Conservation (phyloP, 2,888 invertebrate species). For the Hybos culiciformis region DNA sequence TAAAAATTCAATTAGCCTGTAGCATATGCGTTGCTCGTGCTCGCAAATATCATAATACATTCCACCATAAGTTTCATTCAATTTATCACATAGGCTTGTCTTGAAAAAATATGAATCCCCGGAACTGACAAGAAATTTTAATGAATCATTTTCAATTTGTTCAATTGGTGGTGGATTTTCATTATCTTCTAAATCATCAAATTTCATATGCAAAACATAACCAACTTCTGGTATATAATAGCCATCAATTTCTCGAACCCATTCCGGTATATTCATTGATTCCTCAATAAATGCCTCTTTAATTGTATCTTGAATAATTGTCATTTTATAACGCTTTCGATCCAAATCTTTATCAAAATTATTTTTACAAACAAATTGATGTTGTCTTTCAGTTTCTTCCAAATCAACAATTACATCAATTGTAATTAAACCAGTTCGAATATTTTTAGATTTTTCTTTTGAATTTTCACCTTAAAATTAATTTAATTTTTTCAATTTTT, state of each 20-base stretch:
- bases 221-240: constrained; percentile 16
- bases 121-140: constrained; percentile 21
- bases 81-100: constrained; percentile 39
- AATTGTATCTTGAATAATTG: constrained; percentile 6
- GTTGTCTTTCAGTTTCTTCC: constrained; percentile 9
- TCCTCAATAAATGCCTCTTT: constrained; percentile 6
- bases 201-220: constrained; percentile 13
- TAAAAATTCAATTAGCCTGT: constrained; percentile 48
- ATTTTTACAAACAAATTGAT: constrained; percentile 13
- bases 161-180: background rate
- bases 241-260: constrained; percentile 6
- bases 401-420: constrained; percentile 15
- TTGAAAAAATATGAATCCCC: constrained; percentile 30
- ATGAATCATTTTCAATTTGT: constrained; percentile 4
- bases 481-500: background rate
- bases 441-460: background rate
- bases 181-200: no score
- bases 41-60: constrained; percentile 64
- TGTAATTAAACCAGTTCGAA: constrained; percentile 10
- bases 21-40: constrained; percentile 65
- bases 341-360: constrained; percentile 14
- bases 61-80: constrained; percentile 66
- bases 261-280: constrained; percentile 2
- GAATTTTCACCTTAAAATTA: background rate
- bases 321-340: constrained; percentile 9